These are phyloP conservation scores for Asarcornis scutulata DNA, from an alignment of 2,113 vertebrate species.

Conservation along the genomic window DNA sequence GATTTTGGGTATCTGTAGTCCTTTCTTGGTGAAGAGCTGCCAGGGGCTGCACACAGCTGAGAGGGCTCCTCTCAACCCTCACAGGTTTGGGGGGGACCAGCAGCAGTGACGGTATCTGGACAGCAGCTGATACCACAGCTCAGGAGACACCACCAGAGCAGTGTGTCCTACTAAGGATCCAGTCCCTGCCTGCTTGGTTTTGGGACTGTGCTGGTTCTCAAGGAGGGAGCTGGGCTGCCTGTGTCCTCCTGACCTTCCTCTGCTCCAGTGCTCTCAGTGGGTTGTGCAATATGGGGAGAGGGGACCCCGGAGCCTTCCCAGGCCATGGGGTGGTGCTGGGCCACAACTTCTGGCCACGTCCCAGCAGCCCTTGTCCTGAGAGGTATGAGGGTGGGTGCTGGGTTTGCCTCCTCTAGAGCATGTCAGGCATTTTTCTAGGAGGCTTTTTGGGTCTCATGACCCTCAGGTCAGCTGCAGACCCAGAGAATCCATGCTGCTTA, in stretches of 20 bases:
- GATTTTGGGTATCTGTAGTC: neutral
- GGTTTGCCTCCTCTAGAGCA: neutral
- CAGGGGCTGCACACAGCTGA: neutral
- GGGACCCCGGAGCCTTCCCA: neutral
- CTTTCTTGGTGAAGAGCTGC: neutral
- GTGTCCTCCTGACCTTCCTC: rapidly evolving
- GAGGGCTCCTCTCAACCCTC: neutral
- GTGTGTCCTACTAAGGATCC: neutral
- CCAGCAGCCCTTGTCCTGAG: rapidly evolving
- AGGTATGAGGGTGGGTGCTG: rapidly evolving
- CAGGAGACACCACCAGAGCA: no score
- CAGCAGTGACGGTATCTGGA: neutral
- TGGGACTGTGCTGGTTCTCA: neutral
- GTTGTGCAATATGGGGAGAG: neutral
- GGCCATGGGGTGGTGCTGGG: neutral
- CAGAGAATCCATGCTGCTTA: rapidly evolving
- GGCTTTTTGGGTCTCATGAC: neutral
- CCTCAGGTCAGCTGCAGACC: neutral
- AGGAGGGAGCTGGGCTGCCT: neutral
- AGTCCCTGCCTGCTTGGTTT: neutral
- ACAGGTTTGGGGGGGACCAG: neutral
- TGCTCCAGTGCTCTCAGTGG: neutral
- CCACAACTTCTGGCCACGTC: neutral
- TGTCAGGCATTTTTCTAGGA: neutral
- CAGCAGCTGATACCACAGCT: neutral